Percentiles rank a stretch among this genome's conserved stretches.
phyloP scores from a whole-genome alignment of 2,888 invertebrate genomes.

The Helobdella robusta region DNA sequence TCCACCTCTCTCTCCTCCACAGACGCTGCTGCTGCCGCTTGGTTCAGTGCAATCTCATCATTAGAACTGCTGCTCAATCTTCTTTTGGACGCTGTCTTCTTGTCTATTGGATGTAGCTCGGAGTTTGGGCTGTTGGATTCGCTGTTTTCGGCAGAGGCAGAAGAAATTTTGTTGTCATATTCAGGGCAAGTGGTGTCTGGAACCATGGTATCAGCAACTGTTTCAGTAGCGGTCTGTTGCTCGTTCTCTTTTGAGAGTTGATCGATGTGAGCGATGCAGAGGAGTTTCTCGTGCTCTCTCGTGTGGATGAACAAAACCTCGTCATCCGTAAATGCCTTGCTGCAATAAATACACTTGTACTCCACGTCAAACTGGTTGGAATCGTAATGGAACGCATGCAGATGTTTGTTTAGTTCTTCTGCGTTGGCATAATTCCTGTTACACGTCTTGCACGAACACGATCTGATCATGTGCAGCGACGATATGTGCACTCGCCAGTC shows the following conservation, averaged over 20 bases:
- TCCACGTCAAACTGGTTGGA: conserved; percentile 21
- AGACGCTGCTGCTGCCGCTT: background rate
- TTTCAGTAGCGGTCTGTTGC: conserved; percentile 21
- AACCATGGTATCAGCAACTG: too few species aligned
- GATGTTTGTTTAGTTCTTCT: conserved; percentile 27
- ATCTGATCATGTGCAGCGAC: conserved; percentile 27
- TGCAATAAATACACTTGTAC: conserved; percentile 30
- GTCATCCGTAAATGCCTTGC: conserved; percentile 26
- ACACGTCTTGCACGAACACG: conserved; percentile 28
- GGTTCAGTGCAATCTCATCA: background rate
- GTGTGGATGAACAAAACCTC: conserved; percentile 28
- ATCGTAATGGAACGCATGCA: conserved; percentile 16
- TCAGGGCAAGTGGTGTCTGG: conserved; percentile 26
- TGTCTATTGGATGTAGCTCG: background rate
- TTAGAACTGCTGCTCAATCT: background rate
- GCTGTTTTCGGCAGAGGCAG: too few species aligned
- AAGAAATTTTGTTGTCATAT: background rate
- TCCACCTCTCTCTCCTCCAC: background rate
- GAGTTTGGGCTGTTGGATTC: background rate
- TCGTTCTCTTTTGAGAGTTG: conserved; percentile 8
- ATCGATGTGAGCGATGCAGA: background rate
- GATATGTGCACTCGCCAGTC: conserved; percentile 30
- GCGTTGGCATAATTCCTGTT: conserved; percentile 28
- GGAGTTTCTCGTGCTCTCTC: conserved; percentile 26
- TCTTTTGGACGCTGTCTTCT: background rate